A percentile compares a stretch with the other conserved stretches of the same genome.
Evolutionary conservation across 2,113 vertebrate species (phyloP).

Genomic region (Sardina pilchardus): DNA sequence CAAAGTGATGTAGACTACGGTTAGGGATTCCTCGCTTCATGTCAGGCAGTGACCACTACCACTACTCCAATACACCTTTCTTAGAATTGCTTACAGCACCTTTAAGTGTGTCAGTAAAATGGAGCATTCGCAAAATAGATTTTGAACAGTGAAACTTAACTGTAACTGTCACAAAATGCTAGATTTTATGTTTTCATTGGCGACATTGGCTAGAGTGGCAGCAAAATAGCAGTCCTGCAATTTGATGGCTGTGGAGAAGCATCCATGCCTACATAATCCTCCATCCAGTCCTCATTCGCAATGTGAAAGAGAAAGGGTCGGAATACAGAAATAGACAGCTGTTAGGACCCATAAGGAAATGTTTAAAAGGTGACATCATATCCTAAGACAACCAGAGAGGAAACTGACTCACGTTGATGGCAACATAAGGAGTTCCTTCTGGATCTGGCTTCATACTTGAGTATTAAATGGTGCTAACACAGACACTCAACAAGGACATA

Average conservation of each 20-base stretch:
- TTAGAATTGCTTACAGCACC: too few relatives aligned
- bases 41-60: too few relatives aligned
- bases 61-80: too few relatives aligned
- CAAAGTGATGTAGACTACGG: too few relatives aligned
- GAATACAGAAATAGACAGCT: neutral
- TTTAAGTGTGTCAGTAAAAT: neutral
- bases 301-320: neutral
- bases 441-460: neutral
- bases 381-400: constrained; percentile 57
- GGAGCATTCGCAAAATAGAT: neutral
- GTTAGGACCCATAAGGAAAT: constrained; percentile 54
- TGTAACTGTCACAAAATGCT: neutral
- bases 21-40: too few relatives aligned
- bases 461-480: constrained; percentile 17
- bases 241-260: neutral
- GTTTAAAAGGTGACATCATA: constrained; percentile 58
- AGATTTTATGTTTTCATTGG: neutral
- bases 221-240: neutral
- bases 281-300: neutral
- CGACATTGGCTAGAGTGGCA: neutral
- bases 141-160: neutral
- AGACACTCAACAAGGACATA: neutral
- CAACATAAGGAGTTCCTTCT: constrained; percentile 11
- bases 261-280: neutral
- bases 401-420: constrained; percentile 55